Evolutionary conservation across 2,113 vertebrate genomes (phyloP).

Genomic region (Silurus asotus): DNA sequence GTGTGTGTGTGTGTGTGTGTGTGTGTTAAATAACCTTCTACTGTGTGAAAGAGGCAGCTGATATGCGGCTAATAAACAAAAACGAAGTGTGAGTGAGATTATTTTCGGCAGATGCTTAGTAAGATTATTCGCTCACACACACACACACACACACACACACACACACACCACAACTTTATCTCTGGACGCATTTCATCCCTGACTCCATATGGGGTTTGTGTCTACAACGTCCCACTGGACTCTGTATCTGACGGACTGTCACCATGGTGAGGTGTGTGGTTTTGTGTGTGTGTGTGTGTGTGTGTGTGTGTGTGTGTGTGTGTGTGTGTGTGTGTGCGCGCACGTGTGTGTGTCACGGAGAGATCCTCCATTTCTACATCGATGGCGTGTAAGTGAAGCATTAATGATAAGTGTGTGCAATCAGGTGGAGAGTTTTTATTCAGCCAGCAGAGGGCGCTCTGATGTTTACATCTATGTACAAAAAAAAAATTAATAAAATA

Average conservation of each 20-base stretch:
- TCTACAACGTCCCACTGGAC: slow-evolving; percentile 31
- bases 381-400: slow-evolving; percentile 25
- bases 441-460: slow-evolving; percentile 6
- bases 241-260: slow-evolving; percentile 9
- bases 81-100: slow-evolving; percentile 8
- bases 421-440: neutral
- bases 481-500: too few relatives aligned
- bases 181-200: slow-evolving; percentile 29
- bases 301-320: neutral
- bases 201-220: slow-evolving; percentile 34
- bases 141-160: neutral
- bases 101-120: slow-evolving; percentile 16
- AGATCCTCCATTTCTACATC: slow-evolving; percentile 21
- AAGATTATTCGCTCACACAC: neutral
- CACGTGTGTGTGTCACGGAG: neutral
- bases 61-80: neutral
- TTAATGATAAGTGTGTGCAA: slow-evolving; percentile 7
- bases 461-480: neutral
- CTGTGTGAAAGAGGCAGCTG: neutral
- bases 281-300: too few relatives aligned
- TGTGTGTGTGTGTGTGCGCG: neutral
- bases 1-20: neutral
- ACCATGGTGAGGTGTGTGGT: slow-evolving; percentile 3
- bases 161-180: neutral
- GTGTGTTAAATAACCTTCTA: neutral